Evolutionary conservation across 1,140 invertebrate genomes (phyloP).

Genomic region (Temnothorax longispinosus): DNA sequence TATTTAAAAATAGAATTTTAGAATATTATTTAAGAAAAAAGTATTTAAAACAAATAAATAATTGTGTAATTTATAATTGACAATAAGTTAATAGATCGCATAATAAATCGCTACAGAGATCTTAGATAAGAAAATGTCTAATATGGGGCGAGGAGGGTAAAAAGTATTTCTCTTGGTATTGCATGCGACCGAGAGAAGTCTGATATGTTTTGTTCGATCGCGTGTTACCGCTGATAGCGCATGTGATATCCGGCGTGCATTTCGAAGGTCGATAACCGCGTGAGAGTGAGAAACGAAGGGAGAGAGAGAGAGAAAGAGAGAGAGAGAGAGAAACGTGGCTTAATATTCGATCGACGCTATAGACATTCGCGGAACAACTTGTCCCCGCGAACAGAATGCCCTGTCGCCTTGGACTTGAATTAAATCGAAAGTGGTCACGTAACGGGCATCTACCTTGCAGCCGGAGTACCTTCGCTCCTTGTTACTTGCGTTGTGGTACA

Average conservation of each 20-base stretch:
- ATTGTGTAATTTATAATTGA: neutral
- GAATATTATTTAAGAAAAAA: neutral
- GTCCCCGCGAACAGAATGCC: slow-evolving; percentile 15
- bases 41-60: neutral
- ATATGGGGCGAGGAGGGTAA: neutral
- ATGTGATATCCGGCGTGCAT: slow-evolving; percentile 16
- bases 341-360: slow-evolving; percentile 31
- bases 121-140: neutral
- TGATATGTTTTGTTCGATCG: neutral
- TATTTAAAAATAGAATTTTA: neutral
- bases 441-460: slow-evolving; percentile 45
- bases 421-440: slow-evolving; percentile 60
- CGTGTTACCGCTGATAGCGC: slow-evolving; percentile 11
- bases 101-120: neutral
- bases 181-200: neutral
- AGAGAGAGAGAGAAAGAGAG: neutral
- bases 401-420: slow-evolving; percentile 59
- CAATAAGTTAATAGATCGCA: neutral
- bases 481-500: neutral
- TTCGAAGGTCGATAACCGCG: slow-evolving; percentile 47
- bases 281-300: neutral
- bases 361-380: slow-evolving; percentile 54
- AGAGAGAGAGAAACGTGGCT: neutral
- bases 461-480: slow-evolving; percentile 5
- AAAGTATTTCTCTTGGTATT: neutral